Conservation (phyloP, 2,888 invertebrate genomes). For the Congeria kusceri region DNA sequence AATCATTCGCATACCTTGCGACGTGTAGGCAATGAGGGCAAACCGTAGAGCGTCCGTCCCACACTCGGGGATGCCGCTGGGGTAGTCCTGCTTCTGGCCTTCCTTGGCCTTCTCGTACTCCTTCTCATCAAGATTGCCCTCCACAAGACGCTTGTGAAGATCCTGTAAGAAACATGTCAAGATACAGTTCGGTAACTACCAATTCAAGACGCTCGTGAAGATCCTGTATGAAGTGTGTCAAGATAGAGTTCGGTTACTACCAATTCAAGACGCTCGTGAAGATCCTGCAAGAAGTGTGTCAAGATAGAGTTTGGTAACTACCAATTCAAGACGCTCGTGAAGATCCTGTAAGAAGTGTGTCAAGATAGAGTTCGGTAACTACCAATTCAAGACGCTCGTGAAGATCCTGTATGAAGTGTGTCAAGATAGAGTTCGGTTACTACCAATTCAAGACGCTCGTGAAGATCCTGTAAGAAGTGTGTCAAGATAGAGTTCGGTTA, state of each 20-base stretch:
- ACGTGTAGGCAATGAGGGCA: conserved; percentile 94
- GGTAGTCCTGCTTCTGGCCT: conserved; percentile 88
- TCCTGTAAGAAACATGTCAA: too few species aligned
- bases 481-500: too few species aligned
- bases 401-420: too few species aligned
- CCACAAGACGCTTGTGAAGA: conserved; percentile 90
- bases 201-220: conserved; percentile 91
- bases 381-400: too few species aligned
- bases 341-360: conserved; percentile 88
- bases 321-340: conserved; percentile 90
- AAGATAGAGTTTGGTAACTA: too few species aligned
- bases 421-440: too few species aligned
- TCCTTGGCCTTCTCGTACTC: conserved; percentile 91
- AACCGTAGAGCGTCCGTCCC: conserved; percentile 97
- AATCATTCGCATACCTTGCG: conserved; percentile 87
- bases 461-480: too few species aligned
- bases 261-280: conserved; percentile 91
- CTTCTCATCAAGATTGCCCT: conserved; percentile 94
- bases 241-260: too few species aligned
- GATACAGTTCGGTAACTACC: too few species aligned
- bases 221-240: conserved; percentile 86
- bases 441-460: too few species aligned
- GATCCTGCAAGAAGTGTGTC: conserved; percentile 86
- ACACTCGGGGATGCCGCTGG: conserved; percentile 97
- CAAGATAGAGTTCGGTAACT: too few species aligned